Evolutionary conservation across 1,140 invertebrate species (phyloP).

Genomic region (Drosophila tropicalis): DNA sequence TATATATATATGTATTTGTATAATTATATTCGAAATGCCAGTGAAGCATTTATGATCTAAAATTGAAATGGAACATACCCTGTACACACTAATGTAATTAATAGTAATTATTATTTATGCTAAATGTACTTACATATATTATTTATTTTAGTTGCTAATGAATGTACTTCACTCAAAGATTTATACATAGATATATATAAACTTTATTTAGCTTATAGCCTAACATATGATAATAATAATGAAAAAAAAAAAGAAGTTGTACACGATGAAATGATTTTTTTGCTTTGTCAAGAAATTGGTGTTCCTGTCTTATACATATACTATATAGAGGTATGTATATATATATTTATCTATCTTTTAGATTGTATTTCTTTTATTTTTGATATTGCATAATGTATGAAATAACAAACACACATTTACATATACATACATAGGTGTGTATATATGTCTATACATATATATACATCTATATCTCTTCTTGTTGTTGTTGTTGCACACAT

Average conservation of each 20-base stretch:
- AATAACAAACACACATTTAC: constrained; percentile 38
- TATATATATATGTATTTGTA: constrained; percentile 30
- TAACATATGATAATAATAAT: constrained; percentile 70
- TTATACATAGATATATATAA: constrained; percentile 61
- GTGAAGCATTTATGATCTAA: constrained; percentile 44
- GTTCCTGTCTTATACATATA: constrained; percentile 44
- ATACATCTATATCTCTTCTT: not conserved
- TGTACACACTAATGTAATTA: constrained; percentile 49
- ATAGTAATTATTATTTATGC: constrained; percentile 53
- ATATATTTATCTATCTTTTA: too few relatives aligned
- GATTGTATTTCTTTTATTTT: constrained; percentile 44
- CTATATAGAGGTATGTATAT: too few relatives aligned
- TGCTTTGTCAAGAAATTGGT: constrained; percentile 72
- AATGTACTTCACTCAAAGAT: constrained; percentile 78
- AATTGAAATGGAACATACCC: constrained; percentile 54
- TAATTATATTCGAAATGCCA: constrained; percentile 67
- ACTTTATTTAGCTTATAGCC: constrained; percentile 72
- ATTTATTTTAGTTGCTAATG: constrained; percentile 69
- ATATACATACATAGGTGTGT: not conserved
- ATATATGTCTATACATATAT: constrained; percentile 10
- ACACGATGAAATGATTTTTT: constrained; percentile 27
- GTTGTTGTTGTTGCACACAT: constrained; percentile 12
- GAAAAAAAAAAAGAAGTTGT: constrained; percentile 62
- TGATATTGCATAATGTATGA: constrained; percentile 29
- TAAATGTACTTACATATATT: constrained; percentile 32